Conservation (phyloP, 2,797 vertebrate genomes). For the Artibeus jamaicensis region DNA sequence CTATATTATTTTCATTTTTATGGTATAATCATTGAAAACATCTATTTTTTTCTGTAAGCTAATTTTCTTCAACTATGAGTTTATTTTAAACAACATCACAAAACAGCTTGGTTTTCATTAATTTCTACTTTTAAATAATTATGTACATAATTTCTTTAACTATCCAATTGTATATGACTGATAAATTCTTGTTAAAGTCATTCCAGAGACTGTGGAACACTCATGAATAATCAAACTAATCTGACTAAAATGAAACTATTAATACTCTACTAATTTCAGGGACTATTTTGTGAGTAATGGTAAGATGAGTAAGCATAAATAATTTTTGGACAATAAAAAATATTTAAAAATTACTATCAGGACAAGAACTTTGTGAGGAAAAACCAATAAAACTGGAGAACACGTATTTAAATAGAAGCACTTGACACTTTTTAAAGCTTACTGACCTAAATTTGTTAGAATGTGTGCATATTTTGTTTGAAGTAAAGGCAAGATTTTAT, state of each 20-base stretch:
- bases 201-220: not conserved
- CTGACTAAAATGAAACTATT: not conserved
- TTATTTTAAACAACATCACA: not conserved
- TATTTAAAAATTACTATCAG: not conserved
- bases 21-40: not conserved
- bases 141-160: not conserved
- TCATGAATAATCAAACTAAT: not conserved
- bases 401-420: constrained; percentile 29
- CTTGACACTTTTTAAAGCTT: not conserved
- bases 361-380: not conserved
- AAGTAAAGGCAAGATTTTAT: not conserved
- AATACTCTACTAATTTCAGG: not conserved
- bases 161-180: not conserved
- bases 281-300: not conserved
- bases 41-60: not conserved
- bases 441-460: constrained; percentile 8
- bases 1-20: not conserved
- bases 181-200: not conserved
- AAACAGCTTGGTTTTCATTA: not conserved
- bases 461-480: not conserved
- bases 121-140: not conserved
- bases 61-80: not conserved
- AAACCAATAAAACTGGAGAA: not conserved
- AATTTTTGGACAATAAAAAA: constrained; percentile 26
- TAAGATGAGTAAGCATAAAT: not conserved